A percentile compares a stretch with the other conserved stretches of the same genome.
These are phyloP conservation scores for Phalangium opilio DNA, from an alignment of 2,888 invertebrate genomes.

Conservation along the genomic window DNA sequence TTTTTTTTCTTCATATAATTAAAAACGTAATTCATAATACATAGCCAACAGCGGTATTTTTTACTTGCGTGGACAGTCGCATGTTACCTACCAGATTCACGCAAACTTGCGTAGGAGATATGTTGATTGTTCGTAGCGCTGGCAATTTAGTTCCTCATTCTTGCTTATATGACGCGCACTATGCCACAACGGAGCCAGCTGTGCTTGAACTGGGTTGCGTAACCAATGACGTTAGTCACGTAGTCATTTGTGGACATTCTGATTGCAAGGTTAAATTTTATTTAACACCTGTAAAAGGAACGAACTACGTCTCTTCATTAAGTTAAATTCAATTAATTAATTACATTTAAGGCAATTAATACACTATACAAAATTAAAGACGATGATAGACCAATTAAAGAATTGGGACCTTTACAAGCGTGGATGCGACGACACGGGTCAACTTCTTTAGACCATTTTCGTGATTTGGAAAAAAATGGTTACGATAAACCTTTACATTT, in stretches of 20 bases:
- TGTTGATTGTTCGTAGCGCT: slow-evolving; percentile 95
- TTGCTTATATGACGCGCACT: slow-evolving; percentile 66
- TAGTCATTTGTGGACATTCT: slow-evolving; percentile 92
- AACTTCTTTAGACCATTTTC: slow-evolving; percentile 65
- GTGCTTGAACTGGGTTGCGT: slow-evolving; percentile 88
- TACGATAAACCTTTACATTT: slow-evolving; percentile 61
- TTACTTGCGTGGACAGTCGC: slow-evolving; percentile 95
- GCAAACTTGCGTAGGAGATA: slow-evolving; percentile 88
- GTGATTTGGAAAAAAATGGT: slow-evolving; percentile 47
- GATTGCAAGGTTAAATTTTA: slow-evolving; percentile 64
- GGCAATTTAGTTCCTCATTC: slow-evolving; percentile 90
- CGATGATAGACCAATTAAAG: slow-evolving; percentile 56
- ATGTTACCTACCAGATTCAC: slow-evolving; percentile 93
- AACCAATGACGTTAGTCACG: slow-evolving; percentile 72
- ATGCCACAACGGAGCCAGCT: slow-evolving; percentile 86
- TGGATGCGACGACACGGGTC: slow-evolving; percentile 81
- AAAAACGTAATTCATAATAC: slow-evolving; percentile 26
- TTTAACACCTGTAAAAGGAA: no score
- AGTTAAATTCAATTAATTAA: no score
- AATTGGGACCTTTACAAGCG: slow-evolving; percentile 70
- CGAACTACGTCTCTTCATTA: no score
- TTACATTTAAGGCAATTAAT: slow-evolving; percentile 60
- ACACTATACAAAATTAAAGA: slow-evolving; percentile 65
- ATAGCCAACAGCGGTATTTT: slow-evolving; percentile 91
- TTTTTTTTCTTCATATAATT: neutral